These are phyloP conservation scores for Idris sp. DNA, from an alignment of 1,140 invertebrate species.

Conservation along the genomic window DNA sequence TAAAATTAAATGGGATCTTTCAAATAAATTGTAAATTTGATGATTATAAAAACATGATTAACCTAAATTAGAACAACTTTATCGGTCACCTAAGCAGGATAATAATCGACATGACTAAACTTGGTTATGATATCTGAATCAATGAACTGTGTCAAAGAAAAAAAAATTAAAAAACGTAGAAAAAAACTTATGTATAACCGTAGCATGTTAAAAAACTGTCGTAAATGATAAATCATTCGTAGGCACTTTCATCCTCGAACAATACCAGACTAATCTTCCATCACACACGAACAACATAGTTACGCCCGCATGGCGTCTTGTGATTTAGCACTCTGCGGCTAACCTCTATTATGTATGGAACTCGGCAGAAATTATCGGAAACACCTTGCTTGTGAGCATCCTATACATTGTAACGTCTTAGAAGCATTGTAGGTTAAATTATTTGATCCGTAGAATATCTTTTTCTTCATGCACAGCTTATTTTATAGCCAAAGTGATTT, in stretches of 20 bases:
- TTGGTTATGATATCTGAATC: conserved; percentile 35
- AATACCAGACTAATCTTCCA: conserved; percentile 78
- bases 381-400: conserved; percentile 71
- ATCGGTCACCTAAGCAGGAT: no score
- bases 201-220: conserved; percentile 47
- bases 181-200: conserved; percentile 9
- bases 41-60: no score
- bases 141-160: conserved; percentile 23
- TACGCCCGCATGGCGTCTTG: conserved; percentile 77
- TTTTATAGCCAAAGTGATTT: conserved; percentile 12
- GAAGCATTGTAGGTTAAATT: conserved; percentile 42
- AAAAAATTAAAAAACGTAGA: no score
- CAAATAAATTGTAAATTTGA: no score
- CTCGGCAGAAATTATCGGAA: conserved; percentile 75
- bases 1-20: no score
- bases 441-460: conserved; percentile 36
- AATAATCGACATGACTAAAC: conserved; percentile 7
- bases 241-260: conserved; percentile 73
- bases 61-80: no score
- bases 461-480: conserved; percentile 13
- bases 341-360: conserved; percentile 77
- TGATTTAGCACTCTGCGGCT: conserved; percentile 78
- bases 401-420: conserved; percentile 35
- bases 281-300: conserved; percentile 77
- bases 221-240: conserved; percentile 76